Evolutionary conservation across 1,140 invertebrate species (phyloP).

Genomic region (Drosophila sp.): DNA sequence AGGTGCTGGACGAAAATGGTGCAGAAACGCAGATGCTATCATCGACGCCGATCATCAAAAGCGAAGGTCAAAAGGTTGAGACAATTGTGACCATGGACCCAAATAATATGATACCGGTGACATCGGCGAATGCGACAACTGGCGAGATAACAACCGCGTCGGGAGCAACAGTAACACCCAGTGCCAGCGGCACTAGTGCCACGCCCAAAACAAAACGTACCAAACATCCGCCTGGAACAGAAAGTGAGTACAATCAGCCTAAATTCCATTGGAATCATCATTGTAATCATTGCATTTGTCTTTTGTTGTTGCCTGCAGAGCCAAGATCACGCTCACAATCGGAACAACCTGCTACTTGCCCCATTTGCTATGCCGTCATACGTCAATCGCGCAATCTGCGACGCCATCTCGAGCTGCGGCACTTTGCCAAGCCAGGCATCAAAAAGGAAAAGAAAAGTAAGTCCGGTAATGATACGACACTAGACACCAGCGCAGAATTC

Average conservation of each 20-base stretch:
- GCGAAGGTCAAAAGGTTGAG: conserved; percentile 78
- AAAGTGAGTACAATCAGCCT: conserved; percentile 58
- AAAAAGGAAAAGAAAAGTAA: conserved; percentile 85
- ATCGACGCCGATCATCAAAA: conserved; percentile 79
- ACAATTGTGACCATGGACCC: conserved; percentile 83
- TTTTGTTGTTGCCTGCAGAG: conserved; percentile 46
- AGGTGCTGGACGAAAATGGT: conserved; percentile 78
- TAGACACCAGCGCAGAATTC: conserved; percentile 62
- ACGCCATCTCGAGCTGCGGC: conserved; percentile 85
- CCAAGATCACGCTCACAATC: conserved; percentile 86
- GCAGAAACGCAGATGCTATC: conserved; percentile 65
- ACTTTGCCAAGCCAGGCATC: conserved; percentile 84
- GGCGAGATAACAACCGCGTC: conserved; percentile 70
- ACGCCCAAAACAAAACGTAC: conserved; percentile 73
- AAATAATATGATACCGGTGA: conserved; percentile 78
- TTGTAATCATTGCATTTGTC: not conserved
- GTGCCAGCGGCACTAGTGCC: conserved; percentile 50
- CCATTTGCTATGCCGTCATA: conserved; percentile 87
- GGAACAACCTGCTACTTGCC: conserved; percentile 88
- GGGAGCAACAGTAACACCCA: conserved; percentile 57
- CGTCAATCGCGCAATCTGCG: conserved; percentile 87
- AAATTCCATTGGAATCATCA: not conserved
- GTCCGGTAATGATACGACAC: conserved; percentile 73
- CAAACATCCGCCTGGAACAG: conserved; percentile 74
- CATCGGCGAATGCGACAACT: conserved; percentile 71